These are phyloP conservation scores for Rhadinocentrus ornatus DNA, from an alignment of 2,797 vertebrate species.

Conservation along the genomic window DNA sequence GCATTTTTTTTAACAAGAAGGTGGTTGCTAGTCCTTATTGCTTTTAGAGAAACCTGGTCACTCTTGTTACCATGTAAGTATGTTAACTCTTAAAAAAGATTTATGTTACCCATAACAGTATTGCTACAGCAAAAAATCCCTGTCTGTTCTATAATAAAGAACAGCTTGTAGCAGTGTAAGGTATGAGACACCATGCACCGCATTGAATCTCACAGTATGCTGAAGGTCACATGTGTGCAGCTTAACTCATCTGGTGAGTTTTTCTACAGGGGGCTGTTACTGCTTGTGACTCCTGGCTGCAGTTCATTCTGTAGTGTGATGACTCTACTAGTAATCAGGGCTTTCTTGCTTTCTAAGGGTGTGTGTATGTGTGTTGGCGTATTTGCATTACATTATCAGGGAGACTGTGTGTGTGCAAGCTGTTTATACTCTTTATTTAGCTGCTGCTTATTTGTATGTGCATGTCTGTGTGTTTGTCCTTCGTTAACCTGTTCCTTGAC, in stretches of 20 bases:
- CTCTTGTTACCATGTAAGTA: conserved; percentile 3
- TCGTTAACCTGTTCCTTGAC: conserved; percentile 27
- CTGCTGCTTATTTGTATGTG: conserved; percentile 8
- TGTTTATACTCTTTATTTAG: conserved; percentile 55
- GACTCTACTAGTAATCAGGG: conserved; percentile 34
- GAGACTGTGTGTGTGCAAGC: conserved; percentile 43
- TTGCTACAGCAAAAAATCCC: background rate
- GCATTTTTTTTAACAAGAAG: conserved; percentile 36
- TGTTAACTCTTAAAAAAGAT: conserved; percentile 20
- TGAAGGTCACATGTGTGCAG: conserved; percentile 46
- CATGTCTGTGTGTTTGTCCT: conserved; percentile 42
- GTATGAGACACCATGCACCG: background rate
- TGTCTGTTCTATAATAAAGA: conserved; percentile 2
- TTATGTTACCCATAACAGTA: conserved; percentile 6
- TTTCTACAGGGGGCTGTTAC: conserved; percentile 31
- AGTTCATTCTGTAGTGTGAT: conserved; percentile 44
- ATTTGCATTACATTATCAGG: conserved; percentile 41
- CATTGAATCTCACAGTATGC: conserved; percentile 23
- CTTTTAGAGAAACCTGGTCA: conserved; percentile 1
- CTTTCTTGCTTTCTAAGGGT: conserved; percentile 7
- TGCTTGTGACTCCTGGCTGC: conserved; percentile 25
- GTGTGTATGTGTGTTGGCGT: conserved; percentile 20
- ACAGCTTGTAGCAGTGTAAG: conserved; percentile 3
- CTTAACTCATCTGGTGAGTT: conserved; percentile 7
- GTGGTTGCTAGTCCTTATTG: background rate